Evolutionary conservation across 2,888 invertebrate genomes (phyloP), one percentile per base, ranked within the genome.

Genomic region (Caenorhabditis sinica): DNA sequence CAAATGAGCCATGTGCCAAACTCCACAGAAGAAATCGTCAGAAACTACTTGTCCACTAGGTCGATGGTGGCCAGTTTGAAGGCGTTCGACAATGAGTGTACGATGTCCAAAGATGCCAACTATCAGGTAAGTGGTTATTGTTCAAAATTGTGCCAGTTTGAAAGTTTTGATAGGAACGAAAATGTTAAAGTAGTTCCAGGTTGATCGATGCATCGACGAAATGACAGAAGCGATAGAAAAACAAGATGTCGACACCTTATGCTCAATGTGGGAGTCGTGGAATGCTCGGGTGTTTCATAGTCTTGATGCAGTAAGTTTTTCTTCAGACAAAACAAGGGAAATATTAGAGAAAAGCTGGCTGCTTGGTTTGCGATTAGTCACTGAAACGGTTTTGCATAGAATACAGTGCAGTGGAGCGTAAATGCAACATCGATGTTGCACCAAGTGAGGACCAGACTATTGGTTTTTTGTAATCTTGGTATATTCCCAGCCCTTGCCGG

Each of bases 121-220:
- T 75, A 85, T 66, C 86, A 88, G 72, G 88, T 87, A 30, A 53
- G 33, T 49, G 0, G 13, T 40, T 51, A n/a, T 43, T 13, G 30
- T 33, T n/a, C 6, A 13, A 40, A 13, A 13, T n/a, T 5, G 40
- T 56, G 25, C 36, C 36, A 15, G 1, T n/a, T 30, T 30, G 23
- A 8, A 49, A 66, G n/a, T n/a, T n/a, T n/a, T n/a, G n/a, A n/a
- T n/a, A n/a, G n/a, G n/a, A 53, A 8, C 11, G n/a, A 36, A 61
- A 6, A 36, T n/a, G 9, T 40, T 11, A 1, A 23, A 40, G 11
- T 5, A 11, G 6, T 71, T 87, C 63, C 60, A 90, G 90, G 86
- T 90, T 9, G 90, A 90, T 45, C 81, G 86, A 36, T 85, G 90
- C 51, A 87, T 91, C 8, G 85, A 87, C 30, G 90, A 90, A 73